Evolutionary conservation across 2,113 vertebrate species (phyloP).

Genomic region (Cyanoderma ruficeps): DNA sequence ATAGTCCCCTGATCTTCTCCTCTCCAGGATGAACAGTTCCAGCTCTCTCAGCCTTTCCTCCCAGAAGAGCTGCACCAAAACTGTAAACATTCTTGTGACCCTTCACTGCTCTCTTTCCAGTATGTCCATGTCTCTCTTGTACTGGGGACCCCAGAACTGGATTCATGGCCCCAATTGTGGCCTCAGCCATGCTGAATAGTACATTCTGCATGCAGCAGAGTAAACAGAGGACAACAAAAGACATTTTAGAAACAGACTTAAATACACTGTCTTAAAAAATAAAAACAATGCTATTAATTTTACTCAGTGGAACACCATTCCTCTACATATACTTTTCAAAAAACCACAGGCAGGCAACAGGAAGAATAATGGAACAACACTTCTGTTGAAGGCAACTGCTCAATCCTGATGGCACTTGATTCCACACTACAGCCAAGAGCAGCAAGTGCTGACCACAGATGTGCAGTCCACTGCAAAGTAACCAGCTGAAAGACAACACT

Average conservation of each 20-base stretch:
- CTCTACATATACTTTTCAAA: not conserved
- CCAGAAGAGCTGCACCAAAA: not conserved
- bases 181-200: not conserved
- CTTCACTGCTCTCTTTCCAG: fast-evolving
- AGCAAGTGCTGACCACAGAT: not conserved
- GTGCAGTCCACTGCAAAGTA: not conserved
- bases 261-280: not conserved
- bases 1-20: not conserved
- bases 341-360: not conserved
- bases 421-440: not conserved
- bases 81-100: not conserved
- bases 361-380: not conserved
- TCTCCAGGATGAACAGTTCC: not conserved
- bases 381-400: not conserved
- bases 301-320: not conserved
- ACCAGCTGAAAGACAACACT: fast-evolving
- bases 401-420: not conserved
- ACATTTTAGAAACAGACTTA: not conserved
- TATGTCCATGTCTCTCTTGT: not conserved
- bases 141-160: not conserved
- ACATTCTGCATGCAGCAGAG: not conserved
- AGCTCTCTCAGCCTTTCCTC: not conserved
- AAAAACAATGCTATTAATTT: not conserved
- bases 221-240: not conserved
- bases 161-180: not conserved